A percentile compares a stretch with the other conserved stretches of the same genome.
These are phyloP conservation scores for Glomeris maerens DNA, from an alignment of 1,140 invertebrate genomes.

Conservation along the genomic window DNA sequence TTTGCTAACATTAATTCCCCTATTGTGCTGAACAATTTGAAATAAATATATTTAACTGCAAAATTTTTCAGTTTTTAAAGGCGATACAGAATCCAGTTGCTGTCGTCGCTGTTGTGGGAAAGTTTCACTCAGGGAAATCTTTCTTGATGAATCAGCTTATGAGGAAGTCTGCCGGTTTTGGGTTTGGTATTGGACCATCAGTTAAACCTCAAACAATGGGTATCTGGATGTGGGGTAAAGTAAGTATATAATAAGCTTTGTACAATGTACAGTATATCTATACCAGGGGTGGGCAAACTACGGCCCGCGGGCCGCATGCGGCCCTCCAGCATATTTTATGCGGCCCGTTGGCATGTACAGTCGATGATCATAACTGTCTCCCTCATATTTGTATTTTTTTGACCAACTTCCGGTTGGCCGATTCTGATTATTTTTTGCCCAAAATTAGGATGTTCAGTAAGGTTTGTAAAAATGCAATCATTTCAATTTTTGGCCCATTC, in stretches of 20 bases:
- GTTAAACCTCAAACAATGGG: constrained; percentile 20
- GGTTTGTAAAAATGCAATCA: too few species aligned
- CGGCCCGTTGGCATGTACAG: too few species aligned
- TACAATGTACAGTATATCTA: too few species aligned
- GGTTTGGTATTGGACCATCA: constrained; percentile 15
- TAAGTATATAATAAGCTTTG: too few species aligned
- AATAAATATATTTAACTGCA: not conserved
- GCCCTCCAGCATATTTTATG: too few species aligned
- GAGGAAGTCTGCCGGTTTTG: constrained; percentile 20
- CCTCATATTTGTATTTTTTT: not conserved
- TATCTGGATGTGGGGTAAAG: constrained; percentile 22
- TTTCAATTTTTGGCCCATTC: too few species aligned
- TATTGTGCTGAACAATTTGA: not conserved
- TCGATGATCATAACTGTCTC: not conserved
- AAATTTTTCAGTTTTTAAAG: constrained; percentile 13
- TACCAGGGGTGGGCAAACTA: too few species aligned
- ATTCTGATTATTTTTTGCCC: too few species aligned
- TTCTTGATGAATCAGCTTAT: constrained; percentile 22
- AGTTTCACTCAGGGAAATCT: constrained; percentile 22
- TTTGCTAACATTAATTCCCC: not conserved
- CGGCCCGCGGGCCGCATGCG: too few species aligned
- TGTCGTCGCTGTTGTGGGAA: constrained; percentile 19
- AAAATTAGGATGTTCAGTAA: too few species aligned
- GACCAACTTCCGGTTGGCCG: too few species aligned
- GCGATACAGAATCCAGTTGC: constrained; percentile 15